phyloP scores from a whole-genome alignment of 2,113 vertebrate species.

The Oncorhynchus gorbuscha region DNA sequence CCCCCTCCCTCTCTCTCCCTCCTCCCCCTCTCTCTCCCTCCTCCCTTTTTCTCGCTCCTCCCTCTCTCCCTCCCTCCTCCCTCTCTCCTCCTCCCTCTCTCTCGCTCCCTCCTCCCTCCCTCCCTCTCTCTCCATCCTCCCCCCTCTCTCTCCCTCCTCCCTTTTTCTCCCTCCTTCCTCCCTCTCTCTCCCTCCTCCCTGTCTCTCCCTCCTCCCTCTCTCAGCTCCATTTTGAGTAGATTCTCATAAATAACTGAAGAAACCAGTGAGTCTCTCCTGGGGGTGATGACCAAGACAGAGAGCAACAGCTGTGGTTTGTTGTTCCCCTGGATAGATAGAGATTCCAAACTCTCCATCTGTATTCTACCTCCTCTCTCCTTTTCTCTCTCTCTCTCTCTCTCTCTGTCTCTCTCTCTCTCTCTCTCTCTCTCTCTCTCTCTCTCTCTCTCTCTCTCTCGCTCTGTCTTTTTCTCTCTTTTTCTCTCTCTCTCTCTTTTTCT shows the following conservation, averaged over 20 bases:
- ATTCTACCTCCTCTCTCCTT: too few species aligned
- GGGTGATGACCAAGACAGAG: conserved; percentile 60
- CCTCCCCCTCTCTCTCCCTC: too few species aligned
- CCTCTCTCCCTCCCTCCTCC: too few species aligned
- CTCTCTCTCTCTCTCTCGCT: too few species aligned
- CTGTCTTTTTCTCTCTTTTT: rapidly evolving
- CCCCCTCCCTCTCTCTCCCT: too few species aligned
- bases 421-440: too few species aligned
- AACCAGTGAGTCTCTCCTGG: conserved; percentile 65
- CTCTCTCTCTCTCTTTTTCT: too few species aligned
- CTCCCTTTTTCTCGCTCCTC: too few species aligned
- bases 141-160: not conserved
- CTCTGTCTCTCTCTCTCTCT: too few species aligned
- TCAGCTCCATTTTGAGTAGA: conserved; percentile 6
- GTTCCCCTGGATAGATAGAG: conserved; percentile 49
- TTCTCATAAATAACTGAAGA: conserved; percentile 61
- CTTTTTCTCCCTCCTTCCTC: not conserved
- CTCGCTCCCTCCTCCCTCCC: not conserved
- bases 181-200: not conserved
- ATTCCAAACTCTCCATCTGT: too few species aligned
- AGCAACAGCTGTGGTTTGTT: conserved; percentile 74
- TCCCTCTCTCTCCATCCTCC: too few species aligned
- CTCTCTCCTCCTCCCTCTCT: not conserved
- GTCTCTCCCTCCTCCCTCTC: not conserved
- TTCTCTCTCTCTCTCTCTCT: too few species aligned